A percentile compares a stretch with the other conserved stretches of the same genome.
These are phyloP conservation scores for Ceratosolen solmsi DNA, from an alignment of 1,140 invertebrate genomes.

Conservation along the genomic window DNA sequence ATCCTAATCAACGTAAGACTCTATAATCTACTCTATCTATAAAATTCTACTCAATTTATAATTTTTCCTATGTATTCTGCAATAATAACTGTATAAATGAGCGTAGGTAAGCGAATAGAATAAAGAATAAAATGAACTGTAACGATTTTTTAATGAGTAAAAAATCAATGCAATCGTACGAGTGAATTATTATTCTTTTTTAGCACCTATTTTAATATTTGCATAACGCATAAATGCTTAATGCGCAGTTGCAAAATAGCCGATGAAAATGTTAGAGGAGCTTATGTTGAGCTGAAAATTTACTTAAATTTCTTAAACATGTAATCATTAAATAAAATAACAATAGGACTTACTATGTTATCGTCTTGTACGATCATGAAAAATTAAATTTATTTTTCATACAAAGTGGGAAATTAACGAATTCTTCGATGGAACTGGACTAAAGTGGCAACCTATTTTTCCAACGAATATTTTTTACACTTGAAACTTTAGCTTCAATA, in stretches of 20 bases:
- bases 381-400: no score
- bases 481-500: neutral
- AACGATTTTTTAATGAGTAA: neutral
- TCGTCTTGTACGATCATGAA: neutral
- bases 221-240: conserved; percentile 45
- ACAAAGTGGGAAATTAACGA: no score
- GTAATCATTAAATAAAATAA: neutral
- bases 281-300: neutral
- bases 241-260: conserved; percentile 36
- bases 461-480: neutral
- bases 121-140: neutral
- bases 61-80: no score
- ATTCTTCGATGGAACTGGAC: no score
- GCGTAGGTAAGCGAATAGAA: neutral
- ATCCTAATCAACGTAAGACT: neutral
- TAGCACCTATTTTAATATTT: conserved; percentile 37
- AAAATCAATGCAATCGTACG: neutral
- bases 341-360: neutral
- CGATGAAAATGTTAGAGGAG: conserved; percentile 29
- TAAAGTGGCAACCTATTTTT: neutral
- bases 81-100: neutral
- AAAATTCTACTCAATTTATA: neutral
- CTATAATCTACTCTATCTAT: neutral
- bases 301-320: neutral
- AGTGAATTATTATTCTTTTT: conserved; percentile 17